Conservation (phyloP, 1,140 invertebrate genomes). For the Leptopilina boulardi region DNA sequence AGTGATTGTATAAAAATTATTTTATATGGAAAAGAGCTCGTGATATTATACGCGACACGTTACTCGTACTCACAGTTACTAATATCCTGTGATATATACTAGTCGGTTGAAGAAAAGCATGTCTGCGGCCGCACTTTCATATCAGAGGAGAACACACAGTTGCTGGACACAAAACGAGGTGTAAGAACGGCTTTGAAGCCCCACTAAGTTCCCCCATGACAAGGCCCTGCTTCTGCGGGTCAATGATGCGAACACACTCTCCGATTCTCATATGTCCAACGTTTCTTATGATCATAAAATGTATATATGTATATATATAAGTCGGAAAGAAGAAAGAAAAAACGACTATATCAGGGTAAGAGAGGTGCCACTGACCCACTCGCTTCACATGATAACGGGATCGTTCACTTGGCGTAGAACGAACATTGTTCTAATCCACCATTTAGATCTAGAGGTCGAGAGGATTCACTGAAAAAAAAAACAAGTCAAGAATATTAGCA, state of each 20-base stretch:
- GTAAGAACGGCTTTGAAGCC: slow-evolving; percentile 39
- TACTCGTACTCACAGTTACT: slow-evolving; percentile 65
- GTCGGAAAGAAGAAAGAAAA: too few relatives aligned
- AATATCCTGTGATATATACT: slow-evolving; percentile 61
- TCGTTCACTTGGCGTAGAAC: slow-evolving; percentile 58
- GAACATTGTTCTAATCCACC: slow-evolving; percentile 12
- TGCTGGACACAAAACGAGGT: background rate
- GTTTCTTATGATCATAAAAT: slow-evolving; percentile 15
- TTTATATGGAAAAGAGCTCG: too few relatives aligned
- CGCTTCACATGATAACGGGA: slow-evolving; percentile 72
- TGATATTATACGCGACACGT: slow-evolving; percentile 60
- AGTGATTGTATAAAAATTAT: too few relatives aligned
- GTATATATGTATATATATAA: slow-evolving; percentile 49
- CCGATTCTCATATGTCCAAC: slow-evolving; percentile 40
- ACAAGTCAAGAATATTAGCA: background rate
- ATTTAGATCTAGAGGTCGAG: background rate
- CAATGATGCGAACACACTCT: slow-evolving; percentile 38
- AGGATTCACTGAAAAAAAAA: background rate
- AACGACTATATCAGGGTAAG: slow-evolving; percentile 31
- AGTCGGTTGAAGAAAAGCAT: slow-evolving; percentile 61
- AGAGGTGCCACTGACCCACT: slow-evolving; percentile 71
- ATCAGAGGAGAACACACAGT: slow-evolving; percentile 38
- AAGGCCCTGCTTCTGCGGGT: slow-evolving; percentile 48
- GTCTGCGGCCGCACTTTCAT: slow-evolving; percentile 66
- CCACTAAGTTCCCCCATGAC: slow-evolving; percentile 62